Evolutionary conservation across 2,888 invertebrate genomes (phyloP), one percentile per base, ranked within the genome.

Genomic region (Venusia cambrica): DNA sequence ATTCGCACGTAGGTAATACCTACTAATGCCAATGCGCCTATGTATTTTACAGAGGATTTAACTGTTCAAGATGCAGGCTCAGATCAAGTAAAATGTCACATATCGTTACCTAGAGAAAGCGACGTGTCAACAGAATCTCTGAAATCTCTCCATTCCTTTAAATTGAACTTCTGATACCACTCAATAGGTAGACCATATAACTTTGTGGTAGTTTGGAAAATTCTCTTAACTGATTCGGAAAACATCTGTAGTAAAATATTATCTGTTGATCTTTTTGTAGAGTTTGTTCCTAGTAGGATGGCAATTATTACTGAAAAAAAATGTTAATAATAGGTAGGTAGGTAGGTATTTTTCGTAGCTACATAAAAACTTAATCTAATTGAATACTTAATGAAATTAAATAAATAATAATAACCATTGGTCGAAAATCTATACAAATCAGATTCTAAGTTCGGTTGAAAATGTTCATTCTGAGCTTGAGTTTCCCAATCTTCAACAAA

Each of bases 351-450:
- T n/a, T n/a, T n/a, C n/a, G n/a, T n/a, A n/a, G n/a, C n/a, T n/a
- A n/a, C n/a, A n/a, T n/a, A n/a, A n/a, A n/a, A n/a, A n/a, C n/a
- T n/a, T n/a, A n/a, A n/a, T n/a, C n/a, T n/a, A n/a, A n/a, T n/a
- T n/a, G n/a, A n/a, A n/a, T n/a, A n/a, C n/a, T n/a, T n/a, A n/a
- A n/a, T n/a, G n/a, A n/a, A n/a, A n/a, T n/a, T n/a, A n/a, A n/a
- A n/a, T n/a, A n/a, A n/a, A n/a, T n/a, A n/a, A n/a, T n/a, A n/a
- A n/a, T n/a, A n/a, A 94, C 94, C 92, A 61, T 95, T 92, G 42
- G 93, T 91, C 0, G 96, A 94, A 89, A 94, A 92, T 53, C 89
- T 89, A 68, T 96, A 96, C 14, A 96, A 85, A 48, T 92, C 89
- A 2, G 79, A 73, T 65, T 95, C 93, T 34, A 95, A 74, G 58